These are phyloP conservation scores for Tridacna crocea DNA, from an alignment of 2,888 invertebrate species.

Conservation along the genomic window DNA sequence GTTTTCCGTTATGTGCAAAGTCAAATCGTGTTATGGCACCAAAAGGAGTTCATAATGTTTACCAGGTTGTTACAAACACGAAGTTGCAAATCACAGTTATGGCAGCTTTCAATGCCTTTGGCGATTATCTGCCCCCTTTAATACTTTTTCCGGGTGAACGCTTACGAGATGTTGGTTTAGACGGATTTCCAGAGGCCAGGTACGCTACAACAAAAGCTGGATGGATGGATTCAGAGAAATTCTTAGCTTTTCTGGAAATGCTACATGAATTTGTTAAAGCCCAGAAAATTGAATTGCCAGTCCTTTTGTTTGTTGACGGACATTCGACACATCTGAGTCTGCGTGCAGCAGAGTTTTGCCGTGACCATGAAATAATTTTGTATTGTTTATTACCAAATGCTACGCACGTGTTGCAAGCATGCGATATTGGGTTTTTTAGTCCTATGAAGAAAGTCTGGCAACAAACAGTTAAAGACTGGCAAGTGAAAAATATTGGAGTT, in stretches of 20 bases:
- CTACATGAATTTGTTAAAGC: not conserved
- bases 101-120: conserved; percentile 42
- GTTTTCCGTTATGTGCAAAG: not conserved
- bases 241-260: conserved; percentile 22
- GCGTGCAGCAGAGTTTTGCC: conserved; percentile 27
- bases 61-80: conserved; percentile 7
- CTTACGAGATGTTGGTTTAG: conserved; percentile 30
- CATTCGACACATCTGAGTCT: conserved; percentile 45
- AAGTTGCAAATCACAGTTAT: conserved; percentile 51
- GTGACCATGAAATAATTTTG: conserved; percentile 32
- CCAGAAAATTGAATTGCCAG: too few species aligned
- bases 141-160: conserved; percentile 47
- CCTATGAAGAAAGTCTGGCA: not conserved
- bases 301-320: conserved; percentile 44
- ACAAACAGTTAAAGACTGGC: not conserved
- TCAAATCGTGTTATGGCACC: conserved; percentile 19
- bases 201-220: conserved; percentile 30
- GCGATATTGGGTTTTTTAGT: not conserved
- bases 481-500: not conserved
- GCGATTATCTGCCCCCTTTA: conserved; percentile 42
- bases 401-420: not conserved
- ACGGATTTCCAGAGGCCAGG: conserved; percentile 34
- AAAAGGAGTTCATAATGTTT: conserved; percentile 24
- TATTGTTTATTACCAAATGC: conserved; percentile 51
- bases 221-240: conserved; percentile 48